Conservation (phyloP, 2,888 invertebrate genomes). For the Tupiocoris notatus region DNA sequence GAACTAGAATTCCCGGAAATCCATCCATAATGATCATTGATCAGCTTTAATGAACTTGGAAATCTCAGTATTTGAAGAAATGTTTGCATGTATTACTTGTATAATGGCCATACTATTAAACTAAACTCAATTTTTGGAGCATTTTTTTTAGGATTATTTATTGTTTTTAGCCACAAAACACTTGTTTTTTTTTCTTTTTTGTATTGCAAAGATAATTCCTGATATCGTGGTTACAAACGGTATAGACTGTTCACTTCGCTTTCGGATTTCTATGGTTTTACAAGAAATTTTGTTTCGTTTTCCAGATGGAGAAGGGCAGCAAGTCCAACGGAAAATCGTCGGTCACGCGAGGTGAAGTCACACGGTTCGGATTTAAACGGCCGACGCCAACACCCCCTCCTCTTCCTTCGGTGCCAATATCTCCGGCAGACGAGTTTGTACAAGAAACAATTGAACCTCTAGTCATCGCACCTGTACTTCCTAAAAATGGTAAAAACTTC, state of each 20-base stretch:
- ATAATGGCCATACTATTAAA: too few species aligned
- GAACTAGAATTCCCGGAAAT: too few species aligned
- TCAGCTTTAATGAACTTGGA: too few species aligned
- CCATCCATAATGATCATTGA: too few species aligned
- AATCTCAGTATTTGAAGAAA: too few species aligned
- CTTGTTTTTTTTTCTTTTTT: too few species aligned
- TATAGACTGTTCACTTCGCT: not conserved
- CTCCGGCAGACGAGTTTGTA: conserved; percentile 27
- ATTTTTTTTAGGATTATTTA: too few species aligned
- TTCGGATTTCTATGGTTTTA: too few species aligned
- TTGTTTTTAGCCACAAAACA: too few species aligned
- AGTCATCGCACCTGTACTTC: conserved; percentile 49
- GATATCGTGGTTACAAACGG: not conserved
- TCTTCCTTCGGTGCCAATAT: conserved; percentile 38
- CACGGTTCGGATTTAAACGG: conserved; percentile 80
- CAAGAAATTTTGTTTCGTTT: conserved; percentile 39
- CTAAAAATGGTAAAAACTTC: conserved; percentile 53
- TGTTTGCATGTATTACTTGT: too few species aligned
- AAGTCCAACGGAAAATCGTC: conserved; percentile 56
- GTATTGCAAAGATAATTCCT: too few species aligned
- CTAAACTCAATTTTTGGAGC: too few species aligned
- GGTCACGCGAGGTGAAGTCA: conserved; percentile 70
- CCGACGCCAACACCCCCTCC: conserved; percentile 54
- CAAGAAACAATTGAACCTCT: conserved; percentile 47
- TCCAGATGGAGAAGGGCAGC: conserved; percentile 64